Percentiles rank a stretch among this genome's conserved stretches.
Conservation (phyloP, 2,888 invertebrate species). For the Dryobotodes eremita region DNA sequence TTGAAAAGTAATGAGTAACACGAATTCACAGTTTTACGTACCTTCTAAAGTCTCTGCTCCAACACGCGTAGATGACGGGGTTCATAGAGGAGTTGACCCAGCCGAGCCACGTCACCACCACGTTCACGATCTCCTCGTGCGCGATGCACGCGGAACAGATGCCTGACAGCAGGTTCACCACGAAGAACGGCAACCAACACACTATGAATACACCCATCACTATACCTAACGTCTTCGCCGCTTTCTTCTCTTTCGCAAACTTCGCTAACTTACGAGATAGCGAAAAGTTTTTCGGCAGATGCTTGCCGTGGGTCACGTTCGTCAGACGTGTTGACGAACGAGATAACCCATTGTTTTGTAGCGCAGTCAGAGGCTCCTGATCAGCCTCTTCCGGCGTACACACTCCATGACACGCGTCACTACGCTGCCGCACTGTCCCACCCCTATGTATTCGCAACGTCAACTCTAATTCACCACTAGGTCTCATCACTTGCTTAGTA, state of each 20-base stretch:
- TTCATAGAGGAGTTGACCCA: conserved; percentile 99
- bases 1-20: neutral
- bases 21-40: conserved; percentile 85
- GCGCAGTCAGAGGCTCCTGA: conserved; percentile 93
- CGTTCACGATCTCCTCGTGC: conserved; percentile 96
- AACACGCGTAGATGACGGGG: conserved; percentile 99
- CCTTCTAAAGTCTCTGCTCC: conserved; percentile 99
- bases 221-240: conserved; percentile 98
- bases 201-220: conserved; percentile 99
- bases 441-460: conserved; percentile 98
- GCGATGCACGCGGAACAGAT: conserved; percentile 97
- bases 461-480: conserved; percentile 96
- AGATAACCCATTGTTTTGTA: conserved; percentile 95
- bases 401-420: conserved; percentile 88
- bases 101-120: conserved; percentile 98
- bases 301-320: conserved; percentile 91
- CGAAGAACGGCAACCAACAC: conserved; percentile 99
- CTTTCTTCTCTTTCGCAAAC: conserved; percentile 99
- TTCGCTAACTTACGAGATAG: conserved; percentile 98
- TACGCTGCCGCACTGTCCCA: conserved; percentile 93
- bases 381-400: conserved; percentile 93
- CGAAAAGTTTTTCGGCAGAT: conserved; percentile 97
- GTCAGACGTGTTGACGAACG: conserved; percentile 93
- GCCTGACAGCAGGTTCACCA: conserved; percentile 97
- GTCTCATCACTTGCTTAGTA: conserved; percentile 96